Evolutionary conservation across 2,113 vertebrate genomes (phyloP).

Genomic region (Vanacampus margaritifer): DNA sequence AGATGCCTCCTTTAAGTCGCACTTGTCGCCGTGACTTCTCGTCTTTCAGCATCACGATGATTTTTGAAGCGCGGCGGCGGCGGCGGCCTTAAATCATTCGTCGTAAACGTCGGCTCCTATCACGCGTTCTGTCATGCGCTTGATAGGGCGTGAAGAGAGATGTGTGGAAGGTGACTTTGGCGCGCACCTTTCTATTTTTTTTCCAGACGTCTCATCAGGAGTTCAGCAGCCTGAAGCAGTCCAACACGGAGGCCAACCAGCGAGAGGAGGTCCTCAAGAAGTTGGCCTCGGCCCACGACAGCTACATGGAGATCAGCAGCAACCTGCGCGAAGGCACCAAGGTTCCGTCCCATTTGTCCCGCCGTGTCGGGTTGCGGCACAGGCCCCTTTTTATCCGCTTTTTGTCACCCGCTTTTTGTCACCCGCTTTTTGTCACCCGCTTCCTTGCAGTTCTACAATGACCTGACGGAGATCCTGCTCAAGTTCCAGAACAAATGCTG

Average conservation of each 20-base stretch:
- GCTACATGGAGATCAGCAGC: slow-evolving; percentile 89
- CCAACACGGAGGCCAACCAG: slow-evolving; percentile 88
- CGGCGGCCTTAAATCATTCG: background rate
- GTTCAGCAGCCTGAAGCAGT: slow-evolving; percentile 94
- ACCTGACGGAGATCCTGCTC: slow-evolving; percentile 92
- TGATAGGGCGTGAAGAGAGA: background rate
- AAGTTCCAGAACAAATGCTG: slow-evolving; percentile 98
- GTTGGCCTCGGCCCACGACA: slow-evolving; percentile 93
- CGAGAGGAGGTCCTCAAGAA: slow-evolving; percentile 97
- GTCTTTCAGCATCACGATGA: background rate
- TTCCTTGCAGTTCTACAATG: slow-evolving; percentile 88
- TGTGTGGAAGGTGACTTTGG: background rate
- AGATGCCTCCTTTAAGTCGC: no score
- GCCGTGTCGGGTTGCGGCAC: background rate
- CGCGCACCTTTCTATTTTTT: slow-evolving; percentile 4
- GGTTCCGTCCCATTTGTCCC: slow-evolving; percentile 65
- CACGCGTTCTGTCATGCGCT: background rate
- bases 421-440: slow-evolving; percentile 26
- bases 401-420: slow-evolving; percentile 23
- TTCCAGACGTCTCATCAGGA: slow-evolving; percentile 87
- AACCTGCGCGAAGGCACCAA: slow-evolving; percentile 96
- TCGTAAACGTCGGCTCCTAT: background rate
- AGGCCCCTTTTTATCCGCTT: slow-evolving; percentile 1
- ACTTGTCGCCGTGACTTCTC: background rate
- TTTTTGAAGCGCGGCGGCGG: background rate